Conservation (phyloP, 2,888 invertebrate genomes). For the Heliconius ismenius region DNA sequence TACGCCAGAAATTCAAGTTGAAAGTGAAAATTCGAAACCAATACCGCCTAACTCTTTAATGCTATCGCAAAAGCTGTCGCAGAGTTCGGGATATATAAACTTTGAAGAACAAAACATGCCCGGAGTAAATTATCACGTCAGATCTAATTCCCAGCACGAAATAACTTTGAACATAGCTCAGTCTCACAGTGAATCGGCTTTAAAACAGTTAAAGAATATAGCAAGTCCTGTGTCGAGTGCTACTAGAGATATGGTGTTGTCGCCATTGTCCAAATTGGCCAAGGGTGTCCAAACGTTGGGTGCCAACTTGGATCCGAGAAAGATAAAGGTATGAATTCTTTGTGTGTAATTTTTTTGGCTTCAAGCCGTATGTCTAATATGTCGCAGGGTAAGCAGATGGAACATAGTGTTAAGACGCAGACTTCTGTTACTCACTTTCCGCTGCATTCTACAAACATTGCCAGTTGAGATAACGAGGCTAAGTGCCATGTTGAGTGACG, state of each 20-base stretch:
- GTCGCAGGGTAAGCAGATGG: too few species aligned
- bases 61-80: constrained; percentile 84
- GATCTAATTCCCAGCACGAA: constrained; percentile 85
- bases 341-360: not conserved
- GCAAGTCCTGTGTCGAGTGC: constrained; percentile 85
- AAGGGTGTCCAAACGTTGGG: constrained; percentile 93
- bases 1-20: constrained; percentile 85
- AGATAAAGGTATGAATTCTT: constrained; percentile 78
- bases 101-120: constrained; percentile 55
- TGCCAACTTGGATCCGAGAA: constrained; percentile 92
- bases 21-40: constrained; percentile 63
- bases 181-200: constrained; percentile 90
- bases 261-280: constrained; percentile 91
- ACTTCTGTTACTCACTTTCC: too few species aligned
- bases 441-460: too few species aligned
- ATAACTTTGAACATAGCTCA: constrained; percentile 87
- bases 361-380: too few species aligned
- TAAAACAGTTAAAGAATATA: constrained; percentile 85
- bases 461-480: too few species aligned
- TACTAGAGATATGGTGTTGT: constrained; percentile 85
- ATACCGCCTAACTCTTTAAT: constrained; percentile 80
- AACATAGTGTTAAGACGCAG: too few species aligned
- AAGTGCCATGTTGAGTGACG: too few species aligned
- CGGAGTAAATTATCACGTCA: constrained; percentile 61
- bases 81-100: constrained; percentile 86